Percentiles rank a stretch among this genome's conserved stretches.
Evolutionary conservation across 1,140 invertebrate species (phyloP).

Genomic region (Leptopilina boulardi): DNA sequence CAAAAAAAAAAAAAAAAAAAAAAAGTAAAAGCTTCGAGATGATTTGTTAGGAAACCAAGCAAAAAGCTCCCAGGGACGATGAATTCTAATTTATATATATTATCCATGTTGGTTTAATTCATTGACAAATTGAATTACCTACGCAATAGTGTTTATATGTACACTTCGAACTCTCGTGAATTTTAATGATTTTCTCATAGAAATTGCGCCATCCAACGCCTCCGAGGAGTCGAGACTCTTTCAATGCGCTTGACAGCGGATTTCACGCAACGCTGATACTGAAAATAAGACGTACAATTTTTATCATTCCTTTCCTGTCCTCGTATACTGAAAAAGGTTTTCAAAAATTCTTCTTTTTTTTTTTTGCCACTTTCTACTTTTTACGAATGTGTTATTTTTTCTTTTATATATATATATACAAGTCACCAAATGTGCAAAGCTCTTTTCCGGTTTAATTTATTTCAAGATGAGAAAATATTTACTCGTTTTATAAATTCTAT

Average conservation of each 20-base stretch:
- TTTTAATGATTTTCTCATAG: constrained; percentile 16
- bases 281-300: constrained; percentile 41
- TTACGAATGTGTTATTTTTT: no score
- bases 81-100: neutral
- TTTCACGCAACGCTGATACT: constrained; percentile 51
- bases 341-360: neutral
- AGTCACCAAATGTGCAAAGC: no score
- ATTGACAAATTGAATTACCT: neutral
- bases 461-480: no score
- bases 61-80: neutral
- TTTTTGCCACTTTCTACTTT: neutral
- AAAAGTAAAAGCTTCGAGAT: no score
- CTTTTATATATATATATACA: no score
- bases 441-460: no score
- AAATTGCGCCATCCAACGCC: neutral
- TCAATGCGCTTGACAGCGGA: constrained; percentile 45
- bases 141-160: neutral
- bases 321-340: neutral
- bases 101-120: neutral
- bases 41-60: no score
- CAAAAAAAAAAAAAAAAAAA: no score
- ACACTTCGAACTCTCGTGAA: neutral
- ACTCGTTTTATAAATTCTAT: no score
- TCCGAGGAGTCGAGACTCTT: neutral
- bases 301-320: neutral